Conservation (phyloP, 1,140 invertebrate genomes). For the Cherax quadricarinatus region DNA sequence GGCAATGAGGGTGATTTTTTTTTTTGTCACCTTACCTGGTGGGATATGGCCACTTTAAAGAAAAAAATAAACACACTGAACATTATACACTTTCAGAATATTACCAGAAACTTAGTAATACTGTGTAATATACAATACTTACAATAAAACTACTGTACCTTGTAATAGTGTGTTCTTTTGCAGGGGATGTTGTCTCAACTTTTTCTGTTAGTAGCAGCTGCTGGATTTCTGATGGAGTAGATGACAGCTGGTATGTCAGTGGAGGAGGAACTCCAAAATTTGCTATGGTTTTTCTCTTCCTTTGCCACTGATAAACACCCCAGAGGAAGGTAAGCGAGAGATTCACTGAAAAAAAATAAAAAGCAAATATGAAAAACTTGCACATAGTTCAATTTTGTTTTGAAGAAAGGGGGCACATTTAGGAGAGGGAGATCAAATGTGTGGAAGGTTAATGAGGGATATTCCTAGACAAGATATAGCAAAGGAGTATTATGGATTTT, state of each 20-base stretch:
- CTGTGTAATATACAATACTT: too few relatives aligned
- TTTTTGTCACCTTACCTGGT: too few relatives aligned
- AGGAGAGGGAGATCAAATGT: too few relatives aligned
- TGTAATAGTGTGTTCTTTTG: background rate
- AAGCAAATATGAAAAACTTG: background rate
- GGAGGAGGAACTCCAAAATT: background rate
- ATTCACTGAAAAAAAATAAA: constrained; percentile 19
- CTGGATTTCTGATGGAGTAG: too few relatives aligned
- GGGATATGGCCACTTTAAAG: too few relatives aligned
- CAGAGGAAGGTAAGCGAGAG: background rate
- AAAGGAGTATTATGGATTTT: too few relatives aligned
- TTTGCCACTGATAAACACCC: constrained; percentile 3
- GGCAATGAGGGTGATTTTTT: too few relatives aligned
- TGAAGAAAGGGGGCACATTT: too few relatives aligned
- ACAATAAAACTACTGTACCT: background rate
- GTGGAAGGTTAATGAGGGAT: too few relatives aligned
- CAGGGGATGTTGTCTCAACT: background rate
- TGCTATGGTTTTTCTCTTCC: background rate
- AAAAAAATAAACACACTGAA: too few relatives aligned
- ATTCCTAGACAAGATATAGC: too few relatives aligned
- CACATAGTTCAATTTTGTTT: background rate
- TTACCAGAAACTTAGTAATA: too few relatives aligned
- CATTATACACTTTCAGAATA: background rate
- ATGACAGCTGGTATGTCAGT: background rate
- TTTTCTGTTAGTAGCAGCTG: background rate